Base-by-base conservation (phyloP, 2,888 invertebrate species). In the Rhamnusium bicolor region DNA sequence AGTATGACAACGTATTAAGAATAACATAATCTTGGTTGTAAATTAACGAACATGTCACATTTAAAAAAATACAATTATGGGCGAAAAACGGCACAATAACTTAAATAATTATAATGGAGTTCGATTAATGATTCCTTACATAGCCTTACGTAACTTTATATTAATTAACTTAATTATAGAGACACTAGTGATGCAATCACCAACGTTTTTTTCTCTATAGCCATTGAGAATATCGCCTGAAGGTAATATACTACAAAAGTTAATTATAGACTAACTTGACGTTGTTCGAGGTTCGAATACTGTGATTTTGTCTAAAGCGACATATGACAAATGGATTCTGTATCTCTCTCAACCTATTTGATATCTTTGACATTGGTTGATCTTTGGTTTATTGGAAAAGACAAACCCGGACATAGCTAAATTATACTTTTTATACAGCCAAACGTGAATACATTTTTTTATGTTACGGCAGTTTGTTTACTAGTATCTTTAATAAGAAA, bases 301-400 rank as follows among this genome's bases (percentile, higher is more conserved):
- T 82, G 84, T 83, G 85, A 85, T 86, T 86, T 85, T 80, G 81
- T 83, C 80, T 83, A 84, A 85, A 81, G 85, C 84, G 85, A 85
- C 86, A 86, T 84, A 85, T 86, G 86, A 86, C 86, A 86, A 85
- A 86, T 86, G 85, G 83, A 85, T 84, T 74, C 78, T 77, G 74
- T 73, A 76, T 72, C 72, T 77, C 73, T 79, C 73, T 75, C 76
- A 79, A 72, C 80, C 79, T 78, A 79, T 76, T 80, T 80, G 79
- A 78, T 81, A 78, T 73, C 75, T 81, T 80, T 81, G 81, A 82
- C 80, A 81, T 81, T 82, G 80, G 77, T 74, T 76, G 74, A 75
- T 78, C 76, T 75, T 72, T 71, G 74, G 69, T 80, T 80, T 78
- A 78, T 81, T 78, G 79, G 78, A 79, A 79, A 75, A 76, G 76